Evolutionary conservation across 2,113 vertebrate genomes (phyloP).

Genomic region (Platichthys stellatus): DNA sequence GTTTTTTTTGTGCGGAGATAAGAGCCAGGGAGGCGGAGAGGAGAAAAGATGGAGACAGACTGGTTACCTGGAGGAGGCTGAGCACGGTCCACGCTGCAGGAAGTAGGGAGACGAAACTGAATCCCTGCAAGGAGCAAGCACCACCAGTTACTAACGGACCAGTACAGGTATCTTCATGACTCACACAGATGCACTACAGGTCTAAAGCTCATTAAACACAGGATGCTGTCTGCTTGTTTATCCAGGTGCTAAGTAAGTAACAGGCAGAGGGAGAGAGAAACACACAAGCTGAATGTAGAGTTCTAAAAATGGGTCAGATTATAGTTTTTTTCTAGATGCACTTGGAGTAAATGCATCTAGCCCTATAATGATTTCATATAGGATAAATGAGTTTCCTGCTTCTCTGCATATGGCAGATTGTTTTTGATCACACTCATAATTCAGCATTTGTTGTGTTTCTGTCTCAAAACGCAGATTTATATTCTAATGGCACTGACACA

Average conservation of each 20-base stretch:
- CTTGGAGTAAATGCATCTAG: too few species aligned
- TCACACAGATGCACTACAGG: conserved; percentile 24
- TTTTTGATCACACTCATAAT: neutral
- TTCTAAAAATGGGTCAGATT: conserved; percentile 1
- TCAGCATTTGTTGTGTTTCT: conserved; percentile 65
- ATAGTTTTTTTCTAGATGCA: neutral
- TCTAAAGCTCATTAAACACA: conserved; percentile 2
- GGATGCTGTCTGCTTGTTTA: neutral
- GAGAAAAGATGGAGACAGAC: neutral
- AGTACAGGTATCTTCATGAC: conserved; percentile 20
- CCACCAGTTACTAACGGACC: conserved; percentile 60
- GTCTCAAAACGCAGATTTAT: conserved; percentile 43
- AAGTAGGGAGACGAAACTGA: conserved; percentile 86
- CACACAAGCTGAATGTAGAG: conserved; percentile 44
- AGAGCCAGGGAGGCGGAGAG: conserved; percentile 1
- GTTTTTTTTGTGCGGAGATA: conserved; percentile 29
- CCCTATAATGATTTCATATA: neutral
- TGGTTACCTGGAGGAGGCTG: conserved; percentile 81
- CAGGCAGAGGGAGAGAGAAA: conserved; percentile 47
- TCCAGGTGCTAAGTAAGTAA: neutral
- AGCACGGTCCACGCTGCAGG: conserved; percentile 82
- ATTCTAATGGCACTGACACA: conserved; percentile 2
- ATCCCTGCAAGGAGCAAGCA: conserved; percentile 82
- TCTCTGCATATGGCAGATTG: neutral
- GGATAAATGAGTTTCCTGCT: neutral